Evolutionary conservation across 2,888 invertebrate genomes (phyloP).

Genomic region (Patella pellucida): DNA sequence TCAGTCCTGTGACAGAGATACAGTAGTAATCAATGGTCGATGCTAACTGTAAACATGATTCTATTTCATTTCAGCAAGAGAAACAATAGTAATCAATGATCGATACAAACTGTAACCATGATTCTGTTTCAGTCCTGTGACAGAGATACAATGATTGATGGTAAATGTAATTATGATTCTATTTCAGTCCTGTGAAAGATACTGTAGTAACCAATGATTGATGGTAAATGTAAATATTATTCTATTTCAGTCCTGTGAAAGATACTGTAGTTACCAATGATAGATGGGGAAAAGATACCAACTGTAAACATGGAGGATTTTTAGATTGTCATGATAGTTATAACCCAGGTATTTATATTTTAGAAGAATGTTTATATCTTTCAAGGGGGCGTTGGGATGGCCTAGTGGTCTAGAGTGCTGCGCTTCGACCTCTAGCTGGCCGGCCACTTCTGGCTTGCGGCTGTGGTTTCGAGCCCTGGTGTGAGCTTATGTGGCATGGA

Average conservation of each 20-base stretch:
- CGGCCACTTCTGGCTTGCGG: too few species aligned
- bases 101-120: constrained; percentile 31
- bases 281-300: constrained; percentile 53
- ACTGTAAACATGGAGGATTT: constrained; percentile 59
- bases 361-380: too few species aligned
- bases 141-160: constrained; percentile 54
- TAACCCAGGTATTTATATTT: constrained; percentile 77
- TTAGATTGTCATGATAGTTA: constrained; percentile 55
- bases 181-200: constrained; percentile 45
- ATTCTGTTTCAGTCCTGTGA: constrained; percentile 43
- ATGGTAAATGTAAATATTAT: constrained; percentile 23
- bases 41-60: too few species aligned
- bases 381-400: too few species aligned
- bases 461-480: too few species aligned
- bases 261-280: constrained; percentile 56
- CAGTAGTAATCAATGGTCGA: too few species aligned
- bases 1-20: constrained; percentile 52
- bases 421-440: too few species aligned
- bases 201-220: constrained; percentile 55
- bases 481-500: too few species aligned
- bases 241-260: constrained; percentile 46
- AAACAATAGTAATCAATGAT: constrained; percentile 54
- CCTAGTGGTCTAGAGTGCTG: too few species aligned
- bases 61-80: constrained; percentile 42
- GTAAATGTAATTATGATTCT: neutral